Base-by-base conservation (phyloP, 2,113 vertebrate genomes). In the Lanius collurio region DNA sequence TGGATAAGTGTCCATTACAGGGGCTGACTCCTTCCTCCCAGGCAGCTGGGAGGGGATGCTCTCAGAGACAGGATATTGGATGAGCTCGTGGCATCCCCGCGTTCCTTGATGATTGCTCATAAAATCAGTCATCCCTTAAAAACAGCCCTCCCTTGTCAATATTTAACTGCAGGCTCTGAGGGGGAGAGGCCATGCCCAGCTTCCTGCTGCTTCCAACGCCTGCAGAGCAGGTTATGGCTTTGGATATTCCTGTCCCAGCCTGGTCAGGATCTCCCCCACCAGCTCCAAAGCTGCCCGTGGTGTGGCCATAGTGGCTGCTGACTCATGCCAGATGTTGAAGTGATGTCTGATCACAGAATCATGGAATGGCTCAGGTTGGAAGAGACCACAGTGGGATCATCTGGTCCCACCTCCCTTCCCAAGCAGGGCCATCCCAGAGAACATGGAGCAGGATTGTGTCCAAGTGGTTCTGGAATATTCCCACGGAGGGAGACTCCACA, bases 1-100 rank as follows among this genome's bases (percentile, higher is more conserved):
- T 87, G 96, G 95, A 93, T 96, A 96, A 96, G 91, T 96, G 96
- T 97, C 96, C 96, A 96, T 97, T 96, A 94, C 91, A 79, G 69
- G 82, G 87, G n/a, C 86, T 86, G 85, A 94, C 84, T 89, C 90
- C 93, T 96, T 96, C 95, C 94, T 96, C 89, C 39, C 23, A 62
- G 70, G 89, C 85, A 89, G 90, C 87, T 87, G 87, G 86, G 87
- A 86, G 88, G 83, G 83, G 81, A 87, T 92, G 87, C 89, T 96
- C 91, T 96, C 94, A 71, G 87, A 95, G 91, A 95, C 94, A 96
- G 95, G 97, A 97, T 97, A 96, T 97, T 96, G 95, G 89, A 95
- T 90, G 76, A 78, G 92, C n/a, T 74, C 63, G 94, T 75, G 92
- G 80, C 93, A 94, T 95, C 90, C 93, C 92, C 27, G 2, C n/a